Evolutionary conservation across 2,113 vertebrate genomes (phyloP), one percentile per base, ranked within the genome.

Genomic region (Chaetodon trifascialis): DNA sequence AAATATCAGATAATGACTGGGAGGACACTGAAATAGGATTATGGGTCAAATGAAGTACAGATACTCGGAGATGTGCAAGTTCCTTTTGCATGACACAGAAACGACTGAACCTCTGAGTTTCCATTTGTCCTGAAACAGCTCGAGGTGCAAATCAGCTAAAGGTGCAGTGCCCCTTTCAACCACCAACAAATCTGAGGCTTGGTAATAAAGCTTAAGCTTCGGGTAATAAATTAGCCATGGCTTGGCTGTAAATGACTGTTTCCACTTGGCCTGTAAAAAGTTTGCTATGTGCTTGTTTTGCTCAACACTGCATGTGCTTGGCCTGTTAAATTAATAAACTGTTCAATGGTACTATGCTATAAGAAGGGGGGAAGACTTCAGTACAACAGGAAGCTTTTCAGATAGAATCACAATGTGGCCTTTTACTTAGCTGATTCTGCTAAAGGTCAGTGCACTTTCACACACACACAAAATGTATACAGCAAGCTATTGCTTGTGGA

Each of bases 261-360:
- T 95, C 94, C 94, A 95, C 86, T 94, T 82, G 83, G 80, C 90
- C 92, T 86, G 80, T 95, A 95, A 94, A 95, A 94, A 70, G 83
- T 86, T 92, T 88, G 90, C 90, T 82, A 85, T 92, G 91, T 82
- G 90, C 91, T 94, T 94, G 94, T 94, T 95, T 94, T 92, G 82
- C 89, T 92, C 91, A 63, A 83, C 74, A 40, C 84, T 85, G 90
- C 92, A 81, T 92, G 89, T 80, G 88, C 88, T 79, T 79, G 68
- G 81, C 88, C 88, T 88, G 92, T 93, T 93, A 91, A 82, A 94
- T 94, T 92, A 94, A 94, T 86, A 93, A 93, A 90, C 86, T 78
- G 77, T 76, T 85, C 67, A 70, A 79, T 88, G 78, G 76, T 82
- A 84, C 92, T 81, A 88, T 74, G 73, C 54, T 89, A 79, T 80